A percentile compares a stretch with the other conserved stretches of the same genome.
Evolutionary conservation across 2,113 vertebrate species (phyloP).

Genomic region (Phocoena sinus): DNA sequence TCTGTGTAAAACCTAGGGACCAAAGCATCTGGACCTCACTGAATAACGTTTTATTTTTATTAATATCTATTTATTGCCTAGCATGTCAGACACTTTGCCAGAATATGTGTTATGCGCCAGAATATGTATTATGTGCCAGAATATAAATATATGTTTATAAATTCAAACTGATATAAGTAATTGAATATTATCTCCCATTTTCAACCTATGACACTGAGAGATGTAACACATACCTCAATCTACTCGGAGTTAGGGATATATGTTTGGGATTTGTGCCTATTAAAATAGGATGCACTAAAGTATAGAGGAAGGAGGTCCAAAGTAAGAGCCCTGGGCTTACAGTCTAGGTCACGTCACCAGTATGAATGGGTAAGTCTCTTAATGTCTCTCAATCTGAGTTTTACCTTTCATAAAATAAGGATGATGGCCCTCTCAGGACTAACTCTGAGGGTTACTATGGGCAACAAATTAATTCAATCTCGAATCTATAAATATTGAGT

Average conservation of each 20-base stretch:
- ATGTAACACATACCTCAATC: neutral
- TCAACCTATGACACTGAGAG: neutral
- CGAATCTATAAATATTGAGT: neutral
- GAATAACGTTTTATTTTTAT: neutral
- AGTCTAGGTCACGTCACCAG: neutral
- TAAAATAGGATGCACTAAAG: neutral
- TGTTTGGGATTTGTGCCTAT: neutral
- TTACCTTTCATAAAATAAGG: neutral
- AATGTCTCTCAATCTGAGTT: neutral
- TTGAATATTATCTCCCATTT: neutral
- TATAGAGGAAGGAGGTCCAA: neutral
- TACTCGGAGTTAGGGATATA: neutral
- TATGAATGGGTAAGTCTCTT: neutral
- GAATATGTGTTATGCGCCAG: neutral
- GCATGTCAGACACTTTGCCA: neutral
- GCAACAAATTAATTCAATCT: neutral
- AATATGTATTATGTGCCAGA: neutral
- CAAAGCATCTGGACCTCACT: neutral
- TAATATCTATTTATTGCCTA: neutral
- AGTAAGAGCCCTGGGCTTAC: neutral
- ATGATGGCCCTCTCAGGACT: neutral
- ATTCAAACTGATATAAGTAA: neutral
- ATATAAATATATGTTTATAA: neutral
- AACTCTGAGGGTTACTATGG: neutral
- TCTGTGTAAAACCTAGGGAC: neutral